Percentiles rank a stretch among this genome's conserved stretches.
Conservation (phyloP, 2,797 vertebrate species). For the Myotis pilosus region DNA sequence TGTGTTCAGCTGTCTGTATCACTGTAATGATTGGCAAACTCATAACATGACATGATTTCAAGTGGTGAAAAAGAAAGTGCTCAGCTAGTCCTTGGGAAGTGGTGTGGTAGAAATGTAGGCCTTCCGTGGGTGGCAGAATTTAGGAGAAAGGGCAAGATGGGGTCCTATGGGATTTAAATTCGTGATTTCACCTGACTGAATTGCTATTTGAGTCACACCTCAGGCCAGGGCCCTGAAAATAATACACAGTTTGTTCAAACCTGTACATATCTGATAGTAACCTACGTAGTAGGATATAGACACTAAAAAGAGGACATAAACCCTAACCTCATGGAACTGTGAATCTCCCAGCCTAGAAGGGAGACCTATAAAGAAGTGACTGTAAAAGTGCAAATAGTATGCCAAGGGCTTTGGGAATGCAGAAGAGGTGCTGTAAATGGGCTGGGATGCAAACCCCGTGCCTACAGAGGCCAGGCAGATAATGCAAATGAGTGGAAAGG, state of each 20-base stretch:
- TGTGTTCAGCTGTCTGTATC: not conserved
- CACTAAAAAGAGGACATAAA: not conserved
- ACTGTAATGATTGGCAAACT: not conserved
- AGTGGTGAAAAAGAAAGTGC: not conserved
- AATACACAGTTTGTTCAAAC: not conserved
- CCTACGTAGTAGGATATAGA: not conserved
- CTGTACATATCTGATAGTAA: not conserved
- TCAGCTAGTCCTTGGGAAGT: not conserved
- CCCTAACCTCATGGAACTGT: not conserved
- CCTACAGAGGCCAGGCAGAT: not conserved
- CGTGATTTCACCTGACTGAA: not conserved
- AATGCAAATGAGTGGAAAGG: not conserved
- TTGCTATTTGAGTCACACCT: not conserved
- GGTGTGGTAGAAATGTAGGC: not conserved
- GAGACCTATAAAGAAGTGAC: not conserved
- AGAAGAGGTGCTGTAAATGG: not conserved
- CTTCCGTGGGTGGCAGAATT: not conserved
- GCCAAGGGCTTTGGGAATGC: not conserved
- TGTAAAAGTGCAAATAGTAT: not conserved
- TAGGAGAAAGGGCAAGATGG: not conserved
- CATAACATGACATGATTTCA: not conserved
- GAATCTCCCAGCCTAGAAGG: not conserved
- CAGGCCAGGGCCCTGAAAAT: not conserved
- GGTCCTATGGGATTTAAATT: not conserved
- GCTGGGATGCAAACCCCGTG: not conserved